Evolutionary conservation across 1,140 invertebrate genomes (phyloP), one percentile per base, ranked within the genome.

Genomic region (Tenebrio molitor): DNA sequence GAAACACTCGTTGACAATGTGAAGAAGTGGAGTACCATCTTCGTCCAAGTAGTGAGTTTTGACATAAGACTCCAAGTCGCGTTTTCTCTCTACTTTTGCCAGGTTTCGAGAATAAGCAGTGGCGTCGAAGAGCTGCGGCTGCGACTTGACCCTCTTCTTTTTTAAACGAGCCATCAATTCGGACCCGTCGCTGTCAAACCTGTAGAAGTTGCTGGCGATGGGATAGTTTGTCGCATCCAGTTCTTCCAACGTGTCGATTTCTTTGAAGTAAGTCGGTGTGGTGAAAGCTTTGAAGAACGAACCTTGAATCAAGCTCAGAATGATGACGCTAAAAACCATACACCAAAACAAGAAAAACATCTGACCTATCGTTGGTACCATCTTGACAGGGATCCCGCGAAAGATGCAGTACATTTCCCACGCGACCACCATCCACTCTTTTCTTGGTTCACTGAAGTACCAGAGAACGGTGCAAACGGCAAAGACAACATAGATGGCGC

Each of bases 11-110:
- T 53, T 15, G 7, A 74, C 42, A 0, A 71, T 64, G 21, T 74
- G 73, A 14, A 74, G 23, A 33, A 71, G 46, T 5, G 73, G 73
- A 19, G 12, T n/a, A 19, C 69, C 69, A 19, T 74, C 29, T 21
- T 33, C 16, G 12, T 39, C 10, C n/a, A 5, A 29, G 12, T 58
- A 58, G 25, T 14, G n/a, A 2, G 21, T 33, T 12, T 25, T 58
- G 5, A 58, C 4, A 0, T 19, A 33, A 16, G 71, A 10, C 6
- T 50, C 41, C 17, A 62, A 36, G 7, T 71, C 69, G 0, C 12
- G 39, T 42, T 66, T 25, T 29, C 69, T 25, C 10, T 66, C 63
- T 15, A 67, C 1, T 14, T 25, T 50, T 2, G 29, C 39, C 19
- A 62, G 23, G 29, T 71, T 74, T n/a, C n/a, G 25, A 7, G 44